These are phyloP conservation scores for Pteropus rufus DNA, from an alignment of 2,797 vertebrate genomes.

Conservation along the genomic window DNA sequence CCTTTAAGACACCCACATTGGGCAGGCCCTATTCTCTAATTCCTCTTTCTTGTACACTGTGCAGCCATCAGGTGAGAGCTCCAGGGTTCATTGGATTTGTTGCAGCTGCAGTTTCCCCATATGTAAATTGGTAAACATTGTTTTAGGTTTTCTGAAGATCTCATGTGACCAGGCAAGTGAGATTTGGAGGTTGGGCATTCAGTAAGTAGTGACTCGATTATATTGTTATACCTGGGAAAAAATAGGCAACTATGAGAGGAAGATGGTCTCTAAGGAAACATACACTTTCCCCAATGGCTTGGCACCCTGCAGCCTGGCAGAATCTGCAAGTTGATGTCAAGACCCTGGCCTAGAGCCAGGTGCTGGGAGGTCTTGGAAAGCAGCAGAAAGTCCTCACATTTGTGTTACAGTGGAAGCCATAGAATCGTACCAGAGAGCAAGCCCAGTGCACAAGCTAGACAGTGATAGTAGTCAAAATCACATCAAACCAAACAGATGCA, in stretches of 20 bases:
- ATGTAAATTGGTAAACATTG: background rate
- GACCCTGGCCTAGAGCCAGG: background rate
- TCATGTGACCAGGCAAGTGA: background rate
- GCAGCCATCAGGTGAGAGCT: background rate
- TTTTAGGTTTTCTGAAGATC: background rate
- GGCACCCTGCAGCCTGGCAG: background rate
- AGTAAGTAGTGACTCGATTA: background rate
- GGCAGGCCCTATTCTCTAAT: background rate
- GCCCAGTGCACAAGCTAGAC: background rate
- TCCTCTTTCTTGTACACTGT: accelerated
- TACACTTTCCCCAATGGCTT: background rate
- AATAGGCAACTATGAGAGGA: background rate
- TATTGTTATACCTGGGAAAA: background rate
- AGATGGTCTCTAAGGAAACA: background rate
- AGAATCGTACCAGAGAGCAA: background rate
- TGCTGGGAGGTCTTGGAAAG: background rate
- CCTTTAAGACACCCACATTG: background rate
- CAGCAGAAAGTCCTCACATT: background rate
- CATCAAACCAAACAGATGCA: background rate
- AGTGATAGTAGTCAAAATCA: background rate
- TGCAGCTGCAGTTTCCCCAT: background rate
- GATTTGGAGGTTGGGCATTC: background rate
- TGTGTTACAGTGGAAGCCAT: background rate
- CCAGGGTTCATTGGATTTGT: background rate
- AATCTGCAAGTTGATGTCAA: background rate